Evolutionary conservation across 2,888 invertebrate genomes (phyloP).

Genomic region (Sphecodes monilicornis): DNA sequence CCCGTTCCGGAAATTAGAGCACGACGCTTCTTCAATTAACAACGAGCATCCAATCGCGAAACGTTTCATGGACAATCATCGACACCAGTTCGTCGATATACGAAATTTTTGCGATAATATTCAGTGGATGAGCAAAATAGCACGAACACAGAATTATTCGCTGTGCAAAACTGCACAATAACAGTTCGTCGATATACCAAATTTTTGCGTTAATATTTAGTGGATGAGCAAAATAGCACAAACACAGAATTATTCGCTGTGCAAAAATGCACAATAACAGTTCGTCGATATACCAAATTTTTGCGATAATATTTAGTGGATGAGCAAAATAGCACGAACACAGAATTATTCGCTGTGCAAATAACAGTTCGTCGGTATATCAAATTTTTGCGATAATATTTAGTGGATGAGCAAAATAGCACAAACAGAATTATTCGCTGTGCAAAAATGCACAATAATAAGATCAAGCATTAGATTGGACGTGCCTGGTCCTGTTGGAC

Average conservation of each 20-base stretch:
- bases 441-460: neutral
- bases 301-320: neutral
- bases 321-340: no score
- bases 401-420: no score
- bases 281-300: no score
- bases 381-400: neutral
- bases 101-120: neutral
- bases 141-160: no score
- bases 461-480: neutral
- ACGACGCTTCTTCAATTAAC: neutral
- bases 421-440: no score
- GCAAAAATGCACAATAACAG: no score
- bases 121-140: neutral
- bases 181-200: no score
- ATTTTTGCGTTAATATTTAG: neutral
- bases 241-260: no score
- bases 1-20: constrained; percentile 5
- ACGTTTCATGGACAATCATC: neutral
- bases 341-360: no score
- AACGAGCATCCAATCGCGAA: neutral
- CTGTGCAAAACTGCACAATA: neutral
- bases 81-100: no score
- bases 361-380: no score
- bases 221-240: no score
- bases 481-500: neutral